These are phyloP conservation scores for Phataginus tricuspis DNA, from an alignment of 2,797 vertebrate species.

Conservation along the genomic window DNA sequence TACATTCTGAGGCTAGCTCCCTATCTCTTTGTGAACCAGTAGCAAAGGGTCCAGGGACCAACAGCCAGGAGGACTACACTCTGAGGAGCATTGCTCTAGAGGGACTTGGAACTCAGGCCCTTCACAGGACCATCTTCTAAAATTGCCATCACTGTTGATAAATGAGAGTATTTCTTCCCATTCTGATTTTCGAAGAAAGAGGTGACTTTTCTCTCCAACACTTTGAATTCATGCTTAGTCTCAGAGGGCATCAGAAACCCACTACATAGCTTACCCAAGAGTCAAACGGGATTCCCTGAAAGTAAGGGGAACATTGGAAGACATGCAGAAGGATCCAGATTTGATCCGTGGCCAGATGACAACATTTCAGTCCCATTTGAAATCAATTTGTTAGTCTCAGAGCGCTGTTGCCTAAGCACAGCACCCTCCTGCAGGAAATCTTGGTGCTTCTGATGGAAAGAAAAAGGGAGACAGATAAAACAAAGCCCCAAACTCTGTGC, in stretches of 20 bases:
- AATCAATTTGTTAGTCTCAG: conserved; percentile 7
- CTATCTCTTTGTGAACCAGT: neutral
- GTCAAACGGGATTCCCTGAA: neutral
- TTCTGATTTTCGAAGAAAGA: neutral
- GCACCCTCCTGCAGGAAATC: neutral
- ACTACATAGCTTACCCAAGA: neutral
- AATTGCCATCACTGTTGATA: neutral
- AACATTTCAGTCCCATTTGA: conserved; percentile 12
- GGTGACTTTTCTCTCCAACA: neutral
- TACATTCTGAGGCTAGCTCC: neutral
- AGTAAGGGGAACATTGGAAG: neutral
- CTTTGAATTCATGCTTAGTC: neutral
- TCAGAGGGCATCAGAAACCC: conserved; percentile 8
- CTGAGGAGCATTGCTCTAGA: neutral
- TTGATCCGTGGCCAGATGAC: neutral
- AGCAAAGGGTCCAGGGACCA: neutral
- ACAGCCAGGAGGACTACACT: neutral
- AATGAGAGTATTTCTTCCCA: neutral
- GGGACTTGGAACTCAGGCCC: neutral
- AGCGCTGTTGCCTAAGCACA: neutral
- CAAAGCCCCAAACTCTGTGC: neutral
- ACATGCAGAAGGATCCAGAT: neutral
- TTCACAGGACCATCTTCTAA: neutral
- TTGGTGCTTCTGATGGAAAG: neutral
- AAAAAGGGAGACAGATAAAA: neutral